Base-by-base conservation (phyloP, 2,888 invertebrate species). In the Crioceris asparagi region DNA sequence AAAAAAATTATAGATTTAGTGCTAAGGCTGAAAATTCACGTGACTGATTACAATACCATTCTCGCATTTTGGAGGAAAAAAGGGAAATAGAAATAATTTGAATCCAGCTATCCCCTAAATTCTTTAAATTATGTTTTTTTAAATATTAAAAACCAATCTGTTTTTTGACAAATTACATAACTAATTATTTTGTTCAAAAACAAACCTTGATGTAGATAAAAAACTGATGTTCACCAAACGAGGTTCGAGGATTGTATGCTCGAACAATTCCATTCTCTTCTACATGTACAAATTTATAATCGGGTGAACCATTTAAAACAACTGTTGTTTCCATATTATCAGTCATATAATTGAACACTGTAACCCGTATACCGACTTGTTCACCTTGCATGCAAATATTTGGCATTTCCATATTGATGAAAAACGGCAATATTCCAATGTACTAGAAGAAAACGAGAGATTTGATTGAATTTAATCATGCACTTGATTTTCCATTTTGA, bases 371-470 rank as follows among this genome's bases (percentile, higher is more conserved):
- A 7, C 94, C 94, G 21, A 96, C 75, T 65, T 94, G 93, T 66
- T 96, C 94, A 3, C 94, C 94, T 29, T 47, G 48, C 23, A 83
- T 76, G 53, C 86, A 83, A 19, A 69, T 66, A 0, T 71, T 73
- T 0, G 94, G 93, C 69, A 92, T 90, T 61, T 96, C 94, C 32
- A 93, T 84, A 55, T 88, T 87, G 51, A 94, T 92, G 67, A 85
- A 94, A 75, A 96, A 92, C 11, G 93, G 92, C 25, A 91, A 70
- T 0, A 90, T 83, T 10, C 90, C 92, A 17, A 84, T 79, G 62
- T 92, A 93, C 75, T 85, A 66, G 2, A 61, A 54, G 41, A 36
- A n/a, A n/a, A n/a, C n/a, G n/a, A n/a, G n/a, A n/a, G 47, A 35
- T 33, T n/a, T n/a, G n/a, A n/a, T n/a, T n/a, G n/a, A n/a, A n/a